Base-by-base conservation (phyloP, 2,113 vertebrate genomes). In the Gracilinanus agilis region DNA sequence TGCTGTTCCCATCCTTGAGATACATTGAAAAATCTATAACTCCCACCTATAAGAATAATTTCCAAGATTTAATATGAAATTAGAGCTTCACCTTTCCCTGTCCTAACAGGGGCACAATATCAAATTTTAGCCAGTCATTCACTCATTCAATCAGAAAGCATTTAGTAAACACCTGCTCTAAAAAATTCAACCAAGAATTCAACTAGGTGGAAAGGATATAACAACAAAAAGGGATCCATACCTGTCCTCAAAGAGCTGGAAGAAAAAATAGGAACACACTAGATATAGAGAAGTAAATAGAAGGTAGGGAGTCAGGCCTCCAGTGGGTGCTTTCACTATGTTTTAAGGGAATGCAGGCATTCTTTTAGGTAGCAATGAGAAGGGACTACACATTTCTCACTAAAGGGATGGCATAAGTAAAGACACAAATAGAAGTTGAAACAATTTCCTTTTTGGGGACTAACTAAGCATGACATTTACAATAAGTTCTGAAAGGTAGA, bases 21-120 rank as follows among this genome's bases (percentile, higher is more conserved):
- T 99, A 99, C 99, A 99, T 99, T 0, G 99, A 99, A 97, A 99
- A 99, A 98, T 99, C 99, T 54, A 99, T 99, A 94, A 99, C 99
- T 49, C 99, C 99, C 7, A 99, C 99, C 99, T 99, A 97, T 53
- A 97, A 83, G 98, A 44, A 94, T 94, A 90, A 96, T 92, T n/a
- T 89, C 90, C 55, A 96, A 24, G 53, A 58, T 94, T 97, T 93
- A 93, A 93, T 67, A 91, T 16, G 95, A 95, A 96, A 90, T 83
- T 44, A n/a, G 9, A 16, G 34, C 9, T 83, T 40, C 58, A 3
- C 58, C 58, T 27, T 67, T 29, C 34, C 23, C 54, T 90, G 91
- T 16, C n/a, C 55, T 53, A 53, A 27, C 5, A 92, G 92, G 53
- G 88, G 93, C 13, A 40, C 9, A n/a, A 23, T 56, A 1, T 96